Evolutionary conservation across 2,888 invertebrate species (phyloP), one percentile per base, ranked within the genome.

Genomic region (Himalopsyche kuldschensis): DNA sequence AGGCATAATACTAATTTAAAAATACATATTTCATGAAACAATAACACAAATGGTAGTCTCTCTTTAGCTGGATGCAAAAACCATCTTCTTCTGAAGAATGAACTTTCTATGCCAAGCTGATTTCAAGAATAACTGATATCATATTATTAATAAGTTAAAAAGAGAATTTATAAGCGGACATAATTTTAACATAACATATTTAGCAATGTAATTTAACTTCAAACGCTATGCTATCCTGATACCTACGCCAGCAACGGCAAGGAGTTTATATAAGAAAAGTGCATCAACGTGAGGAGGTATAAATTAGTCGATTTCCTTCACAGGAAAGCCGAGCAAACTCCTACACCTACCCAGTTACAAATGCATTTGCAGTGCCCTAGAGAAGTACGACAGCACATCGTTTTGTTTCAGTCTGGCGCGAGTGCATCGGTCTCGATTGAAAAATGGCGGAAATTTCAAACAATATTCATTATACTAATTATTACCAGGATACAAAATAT

Each of bases 211-310:
- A 41, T 41, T 78, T 78, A 17, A 30, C 17, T 75, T 24, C 30
- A 75, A 24, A 32, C 31, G 5, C 30, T n/a, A 75, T 46, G 69
- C 48, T 15, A 69, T 32, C 82, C 82, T 48, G 75, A 17, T 75
- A 35, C 35, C 8, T 63, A 35, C 47, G 30, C 78, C 63, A 69
- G 10, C 24, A 27, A 24, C 6, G 32, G 48, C 76, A 31, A 83
- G 83, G 55, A 83, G 80, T 47, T 46, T 41, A 46, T 79, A 31
- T 24, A 27, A 76, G 83, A 77, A 83, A 78, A 83, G 24, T 46
- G 17, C 79, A 82, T 78, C 80, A 80, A 15, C 46, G 24, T 17
- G 80, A 80, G 69, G 83, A 83, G 80, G 78, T 80, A 80, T 48
- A 24, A 24, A 41, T 35, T 63, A n/a, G 20, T 31, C 3, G 24